Evolutionary conservation across 2,797 vertebrate genomes (phyloP), one percentile per base, ranked within the genome.

Genomic region (Scolopax bukidnonensis): DNA sequence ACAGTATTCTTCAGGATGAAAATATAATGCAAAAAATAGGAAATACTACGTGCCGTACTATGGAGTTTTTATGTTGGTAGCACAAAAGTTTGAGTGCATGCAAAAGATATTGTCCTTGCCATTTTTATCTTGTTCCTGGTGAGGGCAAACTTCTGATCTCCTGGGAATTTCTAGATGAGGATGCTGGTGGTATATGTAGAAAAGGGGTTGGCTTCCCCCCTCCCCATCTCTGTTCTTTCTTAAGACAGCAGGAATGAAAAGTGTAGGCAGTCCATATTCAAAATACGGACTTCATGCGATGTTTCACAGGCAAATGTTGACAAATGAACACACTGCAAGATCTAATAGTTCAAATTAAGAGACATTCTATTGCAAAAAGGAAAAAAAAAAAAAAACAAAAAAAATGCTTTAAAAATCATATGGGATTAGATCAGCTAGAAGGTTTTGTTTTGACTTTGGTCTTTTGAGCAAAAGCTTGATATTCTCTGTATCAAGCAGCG

Each of bases 71-170:
- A 1, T 81, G 36, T 9, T 74, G 79, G 25, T 27, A 41, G 36
- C 41, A 73, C 33, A 28, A 53, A 87, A 54, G 41, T 36, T 56
- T 20, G 30, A 71, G 30, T 1, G 2, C 4, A 0, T 4, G 5
- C 6, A 11, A 89, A 90, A 51, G 61, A 36, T 1, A 0, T 30
- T 1, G 0, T 16, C 9, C 0, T 10, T 75, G 48, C 25, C 9
- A 1, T 51, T 93, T 90, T 81, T 84, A 0, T 36, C 50, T 56
- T 64, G 11, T 4, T 71, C 25, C 45, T 89, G 41, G 12, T 0
- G 13, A 57, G n/a, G 36, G 17, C 45, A 64, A 51, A 14, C 11
- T 2, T 19, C 15, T 40, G 18, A 54, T 60, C 47, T 70, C 41
- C 73, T 71, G 79, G 40, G 79, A 69, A 43, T 41, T 69, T 70